Evolutionary conservation across 2,888 invertebrate species (phyloP).

Genomic region (Phyllotreta cruciferae): DNA sequence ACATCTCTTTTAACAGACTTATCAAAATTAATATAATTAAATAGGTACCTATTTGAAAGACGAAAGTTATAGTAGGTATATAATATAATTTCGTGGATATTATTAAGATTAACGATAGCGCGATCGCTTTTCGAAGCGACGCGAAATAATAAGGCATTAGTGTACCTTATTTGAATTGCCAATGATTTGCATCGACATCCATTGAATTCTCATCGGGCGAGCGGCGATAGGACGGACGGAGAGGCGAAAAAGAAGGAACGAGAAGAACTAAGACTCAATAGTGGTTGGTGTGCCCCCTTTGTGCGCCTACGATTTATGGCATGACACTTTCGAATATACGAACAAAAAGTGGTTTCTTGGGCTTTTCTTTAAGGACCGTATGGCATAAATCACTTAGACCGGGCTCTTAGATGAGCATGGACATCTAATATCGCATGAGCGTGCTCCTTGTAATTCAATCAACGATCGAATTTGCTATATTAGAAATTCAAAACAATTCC

Average conservation of each 20-base stretch:
- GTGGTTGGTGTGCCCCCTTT: slow-evolving; percentile 48
- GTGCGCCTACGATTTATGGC: slow-evolving; percentile 58
- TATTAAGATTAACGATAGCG: slow-evolving; percentile 3
- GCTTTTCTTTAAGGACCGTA: slow-evolving; percentile 60
- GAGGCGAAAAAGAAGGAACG: not conserved
- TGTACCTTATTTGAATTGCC: slow-evolving; percentile 31
- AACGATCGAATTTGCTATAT: not conserved
- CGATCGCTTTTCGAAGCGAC: not conserved
- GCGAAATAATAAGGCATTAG: slow-evolving; percentile 23
- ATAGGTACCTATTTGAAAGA: too few species aligned
- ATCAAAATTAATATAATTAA: too few species aligned
- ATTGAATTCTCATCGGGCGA: slow-evolving; percentile 31
- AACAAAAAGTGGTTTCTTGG: slow-evolving; percentile 60
- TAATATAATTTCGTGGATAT: too few species aligned
- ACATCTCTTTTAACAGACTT: slow-evolving; percentile 9
- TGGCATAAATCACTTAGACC: slow-evolving; percentile 59
- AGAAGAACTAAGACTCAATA: slow-evolving; percentile 47
- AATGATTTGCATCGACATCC: slow-evolving; percentile 39
- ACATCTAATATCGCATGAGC: slow-evolving; percentile 34
- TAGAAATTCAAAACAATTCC: not conserved
- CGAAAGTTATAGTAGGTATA: too few species aligned
- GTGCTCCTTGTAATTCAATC: slow-evolving; percentile 11
- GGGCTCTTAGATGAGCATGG: slow-evolving; percentile 46
- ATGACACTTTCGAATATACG: slow-evolving; percentile 61
- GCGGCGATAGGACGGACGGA: slow-evolving; percentile 34